phyloP scores from a whole-genome alignment of 2,888 invertebrate species.

The Watsonalla cultraria region DNA sequence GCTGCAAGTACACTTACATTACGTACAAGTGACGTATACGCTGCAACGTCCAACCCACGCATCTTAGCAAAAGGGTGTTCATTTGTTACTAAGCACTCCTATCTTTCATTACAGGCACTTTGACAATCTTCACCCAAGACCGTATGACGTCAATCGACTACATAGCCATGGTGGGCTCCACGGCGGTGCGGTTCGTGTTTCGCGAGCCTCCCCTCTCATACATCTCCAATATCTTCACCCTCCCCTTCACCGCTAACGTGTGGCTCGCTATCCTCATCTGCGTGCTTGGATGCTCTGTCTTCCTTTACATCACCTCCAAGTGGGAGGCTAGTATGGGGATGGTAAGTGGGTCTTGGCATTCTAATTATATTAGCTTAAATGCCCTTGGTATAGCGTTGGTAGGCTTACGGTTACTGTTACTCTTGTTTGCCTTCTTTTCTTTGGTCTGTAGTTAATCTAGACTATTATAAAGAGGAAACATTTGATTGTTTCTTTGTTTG shows the following conservation, averaged over 20 bases:
- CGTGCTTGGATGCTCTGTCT: constrained; percentile 60
- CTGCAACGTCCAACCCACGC: no score
- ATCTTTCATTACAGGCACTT: constrained; percentile 41
- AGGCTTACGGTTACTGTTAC: no score
- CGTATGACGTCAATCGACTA: constrained; percentile 70
- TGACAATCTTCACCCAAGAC: constrained; percentile 63
- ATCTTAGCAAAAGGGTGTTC: no score
- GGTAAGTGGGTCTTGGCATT: constrained; percentile 32
- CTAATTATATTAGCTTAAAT: not conserved
- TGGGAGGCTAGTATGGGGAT: constrained; percentile 65
- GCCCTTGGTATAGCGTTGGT: no score
- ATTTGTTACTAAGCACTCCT: not conserved
- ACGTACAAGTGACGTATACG: no score
- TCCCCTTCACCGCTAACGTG: constrained; percentile 81
- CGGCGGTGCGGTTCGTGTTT: constrained; percentile 80
- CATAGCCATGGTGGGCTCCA: constrained; percentile 75
- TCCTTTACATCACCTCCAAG: constrained; percentile 68
- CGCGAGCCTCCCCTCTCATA: constrained; percentile 82
- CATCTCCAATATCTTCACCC: constrained; percentile 81
- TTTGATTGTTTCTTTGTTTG: no score
- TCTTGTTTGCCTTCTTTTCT: no score
- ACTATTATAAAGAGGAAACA: no score
- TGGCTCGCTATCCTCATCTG: constrained; percentile 80
- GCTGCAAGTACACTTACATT: no score
- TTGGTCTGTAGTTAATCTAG: no score